Evolutionary conservation across 2,113 vertebrate species (phyloP).

Genomic region (Strix uralensis): DNA sequence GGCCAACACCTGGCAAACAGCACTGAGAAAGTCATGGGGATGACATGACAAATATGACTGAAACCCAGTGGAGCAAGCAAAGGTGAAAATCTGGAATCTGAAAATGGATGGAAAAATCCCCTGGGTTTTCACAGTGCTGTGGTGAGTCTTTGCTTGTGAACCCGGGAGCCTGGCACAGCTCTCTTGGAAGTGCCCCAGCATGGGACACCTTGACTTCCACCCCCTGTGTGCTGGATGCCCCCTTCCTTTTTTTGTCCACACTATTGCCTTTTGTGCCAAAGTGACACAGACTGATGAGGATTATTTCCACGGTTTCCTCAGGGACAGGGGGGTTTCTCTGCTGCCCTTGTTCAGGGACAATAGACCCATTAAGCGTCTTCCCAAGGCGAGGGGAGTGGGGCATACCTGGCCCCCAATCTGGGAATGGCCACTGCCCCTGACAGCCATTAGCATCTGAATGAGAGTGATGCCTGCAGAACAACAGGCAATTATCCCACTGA

Average conservation of each 20-base stretch:
- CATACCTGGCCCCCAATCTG: constrained; percentile 60
- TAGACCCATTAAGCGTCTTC: constrained; percentile 30
- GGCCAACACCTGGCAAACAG: not conserved
- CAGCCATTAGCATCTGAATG: constrained; percentile 64
- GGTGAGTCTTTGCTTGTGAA: not conserved
- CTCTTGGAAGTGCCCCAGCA: not conserved
- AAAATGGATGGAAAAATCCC: not conserved
- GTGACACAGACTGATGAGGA: constrained; percentile 62
- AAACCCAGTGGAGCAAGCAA: not conserved
- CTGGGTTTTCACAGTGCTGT: not conserved
- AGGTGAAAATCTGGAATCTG: not conserved
- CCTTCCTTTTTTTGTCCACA: not conserved
- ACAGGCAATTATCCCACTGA: constrained; percentile 61
- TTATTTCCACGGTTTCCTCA: constrained; percentile 60
- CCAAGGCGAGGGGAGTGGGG: not conserved
- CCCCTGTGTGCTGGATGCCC: not conserved
- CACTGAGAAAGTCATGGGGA: not conserved
- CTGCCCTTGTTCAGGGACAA: constrained; percentile 43
- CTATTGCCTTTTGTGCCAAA: constrained; percentile 23
- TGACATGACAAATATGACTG: fast-evolving
- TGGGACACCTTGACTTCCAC: constrained; percentile 26
- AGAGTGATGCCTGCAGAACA: constrained; percentile 50
- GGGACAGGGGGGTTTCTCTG: constrained; percentile 15
- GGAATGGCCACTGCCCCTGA: constrained; percentile 50
- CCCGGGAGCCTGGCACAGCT: not conserved